Conservation (phyloP, 2,113 vertebrate genomes). For the Panthera uncia region DNA sequence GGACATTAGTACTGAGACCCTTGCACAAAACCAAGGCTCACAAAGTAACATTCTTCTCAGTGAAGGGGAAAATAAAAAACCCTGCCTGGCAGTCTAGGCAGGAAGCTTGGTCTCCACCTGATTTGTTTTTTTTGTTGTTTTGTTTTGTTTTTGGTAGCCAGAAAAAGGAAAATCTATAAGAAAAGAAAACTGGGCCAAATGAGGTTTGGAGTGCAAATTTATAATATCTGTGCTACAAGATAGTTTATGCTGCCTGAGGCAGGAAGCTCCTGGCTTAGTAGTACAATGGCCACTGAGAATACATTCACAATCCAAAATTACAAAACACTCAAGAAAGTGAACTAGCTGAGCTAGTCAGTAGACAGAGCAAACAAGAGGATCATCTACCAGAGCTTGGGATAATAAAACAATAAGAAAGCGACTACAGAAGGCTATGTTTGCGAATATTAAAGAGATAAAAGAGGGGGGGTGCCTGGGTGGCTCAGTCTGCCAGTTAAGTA, state of each 20-base stretch:
- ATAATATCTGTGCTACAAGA: background rate
- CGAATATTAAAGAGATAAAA: background rate
- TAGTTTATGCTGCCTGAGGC: background rate
- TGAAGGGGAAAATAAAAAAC: background rate
- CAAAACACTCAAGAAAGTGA: background rate
- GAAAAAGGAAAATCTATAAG: background rate
- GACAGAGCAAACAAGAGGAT: background rate
- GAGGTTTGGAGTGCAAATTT: background rate
- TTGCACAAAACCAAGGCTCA: background rate
- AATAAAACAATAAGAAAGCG: background rate
- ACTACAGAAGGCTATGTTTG: background rate
- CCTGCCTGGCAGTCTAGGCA: background rate
- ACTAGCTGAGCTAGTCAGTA: background rate
- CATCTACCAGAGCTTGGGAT: background rate
- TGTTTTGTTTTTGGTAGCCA: background rate
- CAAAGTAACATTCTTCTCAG: background rate
- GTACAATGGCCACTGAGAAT: background rate
- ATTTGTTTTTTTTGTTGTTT: background rate
- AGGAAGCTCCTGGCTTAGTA: background rate
- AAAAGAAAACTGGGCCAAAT: background rate
- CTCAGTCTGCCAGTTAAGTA: too few species aligned
- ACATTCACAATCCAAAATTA: background rate
- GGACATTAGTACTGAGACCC: background rate
- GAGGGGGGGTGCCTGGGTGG: background rate
- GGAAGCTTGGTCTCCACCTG: background rate